Evolutionary conservation across 2,113 vertebrate genomes (phyloP).

Genomic region (Stigmatopora nigra): DNA sequence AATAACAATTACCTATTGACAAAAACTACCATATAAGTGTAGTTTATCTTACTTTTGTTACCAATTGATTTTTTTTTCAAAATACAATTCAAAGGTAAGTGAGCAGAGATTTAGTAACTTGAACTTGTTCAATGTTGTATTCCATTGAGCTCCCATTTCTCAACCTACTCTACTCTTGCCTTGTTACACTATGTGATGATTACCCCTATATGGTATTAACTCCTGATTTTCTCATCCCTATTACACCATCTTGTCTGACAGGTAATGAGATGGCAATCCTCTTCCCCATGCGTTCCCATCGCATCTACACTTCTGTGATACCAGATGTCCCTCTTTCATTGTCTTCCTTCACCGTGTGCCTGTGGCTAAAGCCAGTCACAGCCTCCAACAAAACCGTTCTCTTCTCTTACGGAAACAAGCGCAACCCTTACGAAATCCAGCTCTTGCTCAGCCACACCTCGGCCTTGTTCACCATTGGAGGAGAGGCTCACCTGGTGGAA

Average conservation of each 20-base stretch:
- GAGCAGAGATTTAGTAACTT: too few species aligned
- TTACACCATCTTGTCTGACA: conserved; percentile 40
- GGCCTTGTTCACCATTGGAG: conserved; percentile 70
- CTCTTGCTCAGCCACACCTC: conserved; percentile 73
- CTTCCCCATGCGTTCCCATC: conserved; percentile 89
- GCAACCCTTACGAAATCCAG: conserved; percentile 85
- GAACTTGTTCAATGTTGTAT: too few species aligned
- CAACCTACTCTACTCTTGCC: too few species aligned
- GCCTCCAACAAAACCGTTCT: conserved; percentile 81
- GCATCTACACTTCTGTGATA: conserved; percentile 78
- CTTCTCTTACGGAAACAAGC: conserved; percentile 84
- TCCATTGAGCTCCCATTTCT: too few species aligned
- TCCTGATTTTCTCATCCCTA: not conserved
- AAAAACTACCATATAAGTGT: too few species aligned
- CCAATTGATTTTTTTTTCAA: not conserved
- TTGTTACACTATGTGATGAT: not conserved
- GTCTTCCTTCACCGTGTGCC: conserved; percentile 77
- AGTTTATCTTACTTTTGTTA: not conserved
- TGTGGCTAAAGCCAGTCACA: conserved; percentile 83
- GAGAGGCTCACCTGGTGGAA: conserved; percentile 69
- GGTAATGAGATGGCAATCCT: conserved; percentile 85
- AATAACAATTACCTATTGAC: not conserved
- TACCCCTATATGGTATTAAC: not conserved
- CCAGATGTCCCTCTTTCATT: conserved; percentile 67
- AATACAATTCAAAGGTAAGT: not conserved